These are phyloP conservation scores for Autographa pulchrina DNA, from an alignment of 2,888 invertebrate genomes.

Conservation along the genomic window DNA sequence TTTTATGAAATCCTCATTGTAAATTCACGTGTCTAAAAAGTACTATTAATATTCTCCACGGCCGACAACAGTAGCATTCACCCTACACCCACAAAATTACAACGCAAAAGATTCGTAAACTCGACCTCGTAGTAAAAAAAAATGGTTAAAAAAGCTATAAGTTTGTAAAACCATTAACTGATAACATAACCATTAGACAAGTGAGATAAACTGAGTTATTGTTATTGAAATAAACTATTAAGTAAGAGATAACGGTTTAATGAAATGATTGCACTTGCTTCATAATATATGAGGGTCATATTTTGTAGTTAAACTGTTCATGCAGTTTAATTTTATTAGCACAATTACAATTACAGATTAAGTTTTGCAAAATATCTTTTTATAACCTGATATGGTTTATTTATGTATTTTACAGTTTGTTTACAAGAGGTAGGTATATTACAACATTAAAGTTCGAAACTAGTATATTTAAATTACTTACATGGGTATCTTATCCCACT, in stretches of 20 bases:
- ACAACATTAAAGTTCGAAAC: no score
- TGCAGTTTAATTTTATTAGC: no score
- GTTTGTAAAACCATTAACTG: conserved; percentile 73
- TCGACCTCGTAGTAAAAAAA: conserved; percentile 56
- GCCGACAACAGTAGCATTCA: conserved; percentile 13
- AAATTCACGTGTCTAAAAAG: background rate
- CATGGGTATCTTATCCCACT: no score
- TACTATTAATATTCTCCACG: background rate
- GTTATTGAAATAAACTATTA: conserved; percentile 60
- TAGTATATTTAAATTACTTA: no score
- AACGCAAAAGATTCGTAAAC: conserved; percentile 65
- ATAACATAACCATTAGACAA: conserved; percentile 71
- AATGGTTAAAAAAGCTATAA: conserved; percentile 53
- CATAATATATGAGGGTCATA: conserved; percentile 19
- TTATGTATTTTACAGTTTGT: no score
- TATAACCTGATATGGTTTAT: no score
- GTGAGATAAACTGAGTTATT: conserved; percentile 65
- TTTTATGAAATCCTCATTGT: no score
- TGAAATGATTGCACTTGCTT: conserved; percentile 50
- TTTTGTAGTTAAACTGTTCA: no score
- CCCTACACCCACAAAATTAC: conserved; percentile 58
- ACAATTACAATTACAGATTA: no score
- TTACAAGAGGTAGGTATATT: no score
- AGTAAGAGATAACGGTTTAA: conserved; percentile 46
- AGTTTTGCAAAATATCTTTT: no score